phyloP scores from a whole-genome alignment of 1,140 invertebrate genomes.

The Pissodes strobi region DNA sequence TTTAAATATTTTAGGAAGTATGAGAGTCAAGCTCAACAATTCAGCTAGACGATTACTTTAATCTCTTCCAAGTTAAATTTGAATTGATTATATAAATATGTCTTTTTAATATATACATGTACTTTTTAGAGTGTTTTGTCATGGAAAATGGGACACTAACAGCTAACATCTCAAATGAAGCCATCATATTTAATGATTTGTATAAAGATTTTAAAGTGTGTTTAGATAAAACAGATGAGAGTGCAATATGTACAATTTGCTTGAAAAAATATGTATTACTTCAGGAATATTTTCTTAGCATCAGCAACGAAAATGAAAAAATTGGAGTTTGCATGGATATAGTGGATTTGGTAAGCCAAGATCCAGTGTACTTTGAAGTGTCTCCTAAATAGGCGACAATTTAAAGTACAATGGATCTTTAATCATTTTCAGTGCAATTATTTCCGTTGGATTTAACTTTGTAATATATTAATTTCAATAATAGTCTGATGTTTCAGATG shows the following conservation, averaged over 20 bases:
- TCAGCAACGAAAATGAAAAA: constrained; percentile 61
- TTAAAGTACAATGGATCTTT: too few relatives aligned
- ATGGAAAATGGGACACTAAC: constrained; percentile 54
- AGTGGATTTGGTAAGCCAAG: constrained; percentile 60
- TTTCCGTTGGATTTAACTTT: too few relatives aligned
- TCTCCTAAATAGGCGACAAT: too few relatives aligned
- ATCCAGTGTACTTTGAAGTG: background rate
- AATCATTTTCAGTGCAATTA: too few relatives aligned
- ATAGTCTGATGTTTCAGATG: constrained; percentile 57
- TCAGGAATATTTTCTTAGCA: constrained; percentile 60
- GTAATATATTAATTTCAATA: background rate
- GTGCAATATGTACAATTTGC: constrained; percentile 58
- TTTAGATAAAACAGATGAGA: constrained; percentile 45
- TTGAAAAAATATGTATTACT: constrained; percentile 59
- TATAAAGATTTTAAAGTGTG: constrained; percentile 58
- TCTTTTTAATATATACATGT: constrained; percentile 29
- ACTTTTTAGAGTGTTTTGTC: constrained; percentile 60
- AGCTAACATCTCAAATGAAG: constrained; percentile 55
- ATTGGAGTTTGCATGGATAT: constrained; percentile 64
- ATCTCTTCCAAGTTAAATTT: too few relatives aligned
- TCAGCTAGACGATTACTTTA: too few relatives aligned
- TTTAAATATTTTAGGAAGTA: too few relatives aligned
- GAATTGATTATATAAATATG: background rate
- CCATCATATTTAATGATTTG: constrained; percentile 57
- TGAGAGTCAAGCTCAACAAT: too few relatives aligned